Base-by-base conservation (phyloP, 2,888 invertebrate species). In the Plagiodera versicolora region DNA sequence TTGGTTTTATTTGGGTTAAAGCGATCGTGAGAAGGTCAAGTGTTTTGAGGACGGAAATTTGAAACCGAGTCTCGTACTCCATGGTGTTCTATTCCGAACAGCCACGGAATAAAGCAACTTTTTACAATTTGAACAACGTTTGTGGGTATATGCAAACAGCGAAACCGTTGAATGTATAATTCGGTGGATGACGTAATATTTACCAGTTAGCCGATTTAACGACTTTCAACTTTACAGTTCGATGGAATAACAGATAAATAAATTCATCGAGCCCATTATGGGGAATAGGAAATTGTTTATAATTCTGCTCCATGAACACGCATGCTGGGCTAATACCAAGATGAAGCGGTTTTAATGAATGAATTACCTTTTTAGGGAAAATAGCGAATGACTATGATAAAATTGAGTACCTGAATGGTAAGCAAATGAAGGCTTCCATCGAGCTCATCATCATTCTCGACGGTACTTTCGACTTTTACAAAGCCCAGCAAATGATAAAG, bases 381-480 rank as follows among this genome's bases (percentile, higher is more conserved):
- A 58, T 75, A 47, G 64, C 70, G 5, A 64, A 66, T 32, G 61
- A 65, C 20, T 72, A 74, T 60, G 74, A 72, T 55, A 66, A 56
- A 63, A 65, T 67, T 54, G 72, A 72, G 55, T 66, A 67, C 49
- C 63, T 72, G 49, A 54, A 64, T 51, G 63, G 62, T 32, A 67
- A 63, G 47, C 61, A 64, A 59, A 64, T 71, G 57, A 77, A 81
- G 39, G 82, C 84, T 1, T 78, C 80, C 5, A 75, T 86, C 67
- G 85, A 87, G 70, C 73, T 87, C 45, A 81, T 85, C 44, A 77
- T 86, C 10, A 84, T 86, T 17, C 83, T 86, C 0, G 87, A 87
- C 72, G 84, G 83, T 19, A 81, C 84, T 14, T 86, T 85, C 83
- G 81, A 81, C 60, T 80, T 81, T 49, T 85, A 85, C 68, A 82